Evolutionary conservation across 2,888 invertebrate genomes (phyloP), one percentile per base, ranked within the genome.

Genomic region (Eupithecia vulgata): DNA sequence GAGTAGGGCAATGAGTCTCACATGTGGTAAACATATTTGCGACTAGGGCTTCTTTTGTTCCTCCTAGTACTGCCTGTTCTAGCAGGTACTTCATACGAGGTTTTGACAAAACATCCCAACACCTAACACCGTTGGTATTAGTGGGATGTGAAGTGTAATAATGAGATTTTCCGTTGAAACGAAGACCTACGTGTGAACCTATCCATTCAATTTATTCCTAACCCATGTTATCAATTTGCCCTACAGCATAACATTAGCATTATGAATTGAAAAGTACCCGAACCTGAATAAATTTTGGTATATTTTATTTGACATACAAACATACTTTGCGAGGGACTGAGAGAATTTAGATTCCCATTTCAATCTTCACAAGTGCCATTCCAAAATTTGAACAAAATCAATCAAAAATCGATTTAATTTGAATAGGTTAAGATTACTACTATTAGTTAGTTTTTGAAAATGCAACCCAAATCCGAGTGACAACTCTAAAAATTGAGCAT

Each of bases 211-310:
- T 25, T 25, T 57, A 57, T 57, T 25, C 57, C 57, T 25, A 57
- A 64, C 25, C 67, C 67, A 17, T 52, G 52, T 37, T 67, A 67
- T 70, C 59, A 67, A 52, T 67, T 67, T 70, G 61, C 67, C 72
- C 66, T 45, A 42, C 57, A 57, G 72, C 72, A 66, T 62, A 35
- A 68, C 71, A 74, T 74, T 74, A 74, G 71, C 59, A 68, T 68
- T 59, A 61, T 45, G 66, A 69, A 59, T 66, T 52, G 45, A 57
- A 35, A 73, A 73, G 25, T 34, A 57, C 57, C 57, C 12, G 0
- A 1, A 57, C 25, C 57, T 12, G 57, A 57, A 57, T 13, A 57
- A 0, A 21, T 25, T 57, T 57, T 57, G 12, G 21, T 21, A 48
- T 48, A 48, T 48, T 10, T 48, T 48, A 48, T 21, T 48, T 48